Evolutionary conservation across 2,888 invertebrate species (phyloP).

Genomic region (Poecilobothrus nobilitatus): DNA sequence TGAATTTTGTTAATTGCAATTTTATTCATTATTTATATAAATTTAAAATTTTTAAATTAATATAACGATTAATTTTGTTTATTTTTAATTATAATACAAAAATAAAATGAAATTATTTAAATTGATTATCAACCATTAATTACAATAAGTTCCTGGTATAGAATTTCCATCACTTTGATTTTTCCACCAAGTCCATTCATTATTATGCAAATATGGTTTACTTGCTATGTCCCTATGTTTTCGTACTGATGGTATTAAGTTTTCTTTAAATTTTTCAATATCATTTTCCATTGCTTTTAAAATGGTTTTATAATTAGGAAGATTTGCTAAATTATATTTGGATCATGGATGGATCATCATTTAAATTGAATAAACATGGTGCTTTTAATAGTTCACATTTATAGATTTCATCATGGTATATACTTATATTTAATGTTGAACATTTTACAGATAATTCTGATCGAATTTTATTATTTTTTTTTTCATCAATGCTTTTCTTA

Average conservation of each 20-base stretch:
- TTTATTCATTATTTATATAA: no score
- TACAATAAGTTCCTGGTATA: constrained; percentile 8
- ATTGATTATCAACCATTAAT: no score
- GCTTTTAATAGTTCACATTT: constrained; percentile 33
- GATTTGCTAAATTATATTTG: constrained; percentile 32
- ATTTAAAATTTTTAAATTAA: no score
- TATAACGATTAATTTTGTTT: no score
- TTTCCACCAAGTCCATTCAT: constrained; percentile 51
- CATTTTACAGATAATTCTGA: constrained; percentile 23
- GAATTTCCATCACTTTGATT: constrained; percentile 22
- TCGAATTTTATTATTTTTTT: constrained; percentile 16
- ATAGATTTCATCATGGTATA: constrained; percentile 15
- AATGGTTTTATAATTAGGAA: constrained; percentile 19
- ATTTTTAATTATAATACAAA: no score
- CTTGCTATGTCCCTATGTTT: constrained; percentile 46
- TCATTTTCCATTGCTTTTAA: constrained; percentile 39
- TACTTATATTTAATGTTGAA: constrained; percentile 20
- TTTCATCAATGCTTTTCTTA: constrained; percentile 26
- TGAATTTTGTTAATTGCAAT: no score
- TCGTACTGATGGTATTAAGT: constrained; percentile 40
- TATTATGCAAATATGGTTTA: constrained; percentile 48
- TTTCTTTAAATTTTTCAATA: constrained; percentile 40
- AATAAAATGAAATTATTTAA: no score
- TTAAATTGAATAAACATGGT: constrained; percentile 47
- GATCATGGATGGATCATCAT: constrained; percentile 48